phyloP scores from a whole-genome alignment of 2,113 vertebrate species.

The Columbina picui region DNA sequence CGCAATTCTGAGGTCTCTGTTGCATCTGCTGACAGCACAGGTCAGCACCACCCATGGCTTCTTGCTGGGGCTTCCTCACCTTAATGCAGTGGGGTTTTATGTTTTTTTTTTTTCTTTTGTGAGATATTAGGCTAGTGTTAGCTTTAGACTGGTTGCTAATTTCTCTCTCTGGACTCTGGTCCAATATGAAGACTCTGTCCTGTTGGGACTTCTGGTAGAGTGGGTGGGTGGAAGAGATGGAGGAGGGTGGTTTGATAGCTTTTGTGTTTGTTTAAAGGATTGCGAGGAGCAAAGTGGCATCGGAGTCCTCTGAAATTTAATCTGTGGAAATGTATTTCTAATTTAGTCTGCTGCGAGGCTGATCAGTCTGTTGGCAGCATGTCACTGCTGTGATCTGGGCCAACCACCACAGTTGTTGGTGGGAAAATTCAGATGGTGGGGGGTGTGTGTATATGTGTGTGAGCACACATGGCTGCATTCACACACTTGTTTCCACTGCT shows the following conservation, averaged over 20 bases:
- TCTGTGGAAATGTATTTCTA: slow-evolving; percentile 56
- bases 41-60: background rate
- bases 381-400: slow-evolving; percentile 55
- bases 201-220: background rate
- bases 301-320: slow-evolving; percentile 5
- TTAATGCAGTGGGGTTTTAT: background rate
- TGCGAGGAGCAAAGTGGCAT: background rate
- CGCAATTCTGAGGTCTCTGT: background rate
- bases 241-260: background rate
- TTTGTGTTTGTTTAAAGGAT: slow-evolving; percentile 25
- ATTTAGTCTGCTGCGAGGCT: slow-evolving; percentile 40
- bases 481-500: slow-evolving; percentile 50
- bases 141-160: background rate
- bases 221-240: background rate
- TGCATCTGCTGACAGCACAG: background rate
- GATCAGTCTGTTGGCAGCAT: slow-evolving; percentile 49
- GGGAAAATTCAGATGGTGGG: slow-evolving; percentile 47
- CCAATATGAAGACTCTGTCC: background rate
- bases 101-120: background rate
- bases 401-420: slow-evolving; percentile 56
- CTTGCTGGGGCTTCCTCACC: background rate
- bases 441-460: background rate
- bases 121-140: background rate
- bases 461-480: slow-evolving; percentile 56
- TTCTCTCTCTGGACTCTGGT: background rate